Base-by-base conservation (phyloP, 37 sponge, comb jelly and placozoan genomes). In the Oopsacas minuta region DNA sequence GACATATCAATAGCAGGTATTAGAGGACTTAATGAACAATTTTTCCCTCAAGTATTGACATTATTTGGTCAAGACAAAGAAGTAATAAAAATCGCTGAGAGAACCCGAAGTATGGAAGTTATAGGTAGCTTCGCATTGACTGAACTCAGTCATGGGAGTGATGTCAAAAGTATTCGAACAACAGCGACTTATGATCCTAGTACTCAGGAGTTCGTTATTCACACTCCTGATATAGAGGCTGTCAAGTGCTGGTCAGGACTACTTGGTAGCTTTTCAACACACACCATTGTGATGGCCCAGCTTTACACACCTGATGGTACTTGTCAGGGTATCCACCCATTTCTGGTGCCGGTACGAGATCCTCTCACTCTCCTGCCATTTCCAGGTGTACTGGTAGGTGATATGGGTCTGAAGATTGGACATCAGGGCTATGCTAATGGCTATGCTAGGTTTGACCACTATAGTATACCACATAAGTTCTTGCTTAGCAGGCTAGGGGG, bases 101-200 rank as follows among this genome's bases (percentile, higher is more conserved):
- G 22, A 12, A 20, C 17, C 30, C 22, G 30, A 3, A 61, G 30
- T 12, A 20, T 61, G 75, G 75, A 94, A 93, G 53, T 92, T 0
- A 84, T 95, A 82, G 96, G 99, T 25, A 95, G 99, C 83, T 98
- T 98, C 87, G 87, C 94, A 1, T 87, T 98, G 46, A 95, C 99
- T 34, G 99, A 98, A 83, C 84, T 98, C 17, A 88, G 93, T 52
- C 96, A 98, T 87, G 99, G 99, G 30, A 93, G 91, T 85, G 93
- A 98, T 81, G 86, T 92, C 3, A 88, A 82, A 39, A 92, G 88
- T 0, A 90, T 98, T 90, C 87, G 94, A 35, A 95, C 99, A 1
- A 98, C 95, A 36, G 96, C 99, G 0, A 95, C 92, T 8, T 98
- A 89, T 86, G 92, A 95, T 38, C 91, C 96, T 0, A 83, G 82